Base-by-base conservation (phyloP, 2,888 invertebrate species). In the Trilocha varians region DNA sequence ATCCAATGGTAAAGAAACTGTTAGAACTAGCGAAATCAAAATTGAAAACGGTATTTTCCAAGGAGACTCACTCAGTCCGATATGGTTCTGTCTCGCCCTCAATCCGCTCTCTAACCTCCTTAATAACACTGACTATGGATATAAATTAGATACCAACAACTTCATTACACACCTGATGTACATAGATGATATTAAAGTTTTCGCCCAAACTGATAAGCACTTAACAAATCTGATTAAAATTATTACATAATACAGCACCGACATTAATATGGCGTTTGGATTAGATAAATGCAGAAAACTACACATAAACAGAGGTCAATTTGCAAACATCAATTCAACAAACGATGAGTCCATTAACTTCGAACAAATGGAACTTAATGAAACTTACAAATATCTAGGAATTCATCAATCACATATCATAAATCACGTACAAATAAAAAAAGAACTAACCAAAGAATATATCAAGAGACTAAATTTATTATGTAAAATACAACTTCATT, bases 51-150 rank as follows among this genome's bases (percentile, higher is more conserved):
- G 44, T 1, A 48, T 48, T 4, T 50, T 42, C 8, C 47, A 50
- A 13, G 48, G 45, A 6, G 45, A 48, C 17, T 38, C 50, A 5
- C 34, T 48, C 1, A 46, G 48, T 25, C 46, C 48, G 1, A 8
- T 50, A 3, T 49, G 47, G 47, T 50, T 50, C 5, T 46, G 47
- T 15, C 40, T 50, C 1, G 44, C 50, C 11, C 13, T 48, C 2
- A 47, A 48, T 6, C 43, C 48, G 2, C 25, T 48, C 2, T 48
- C 43, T 15, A 15, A 39, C 6, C 13, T 34, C 16, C 34, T 39
- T 3, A 3, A 32, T 8, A 25, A 9, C 6, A 8, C 2, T 8
- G 8, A 32, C 1, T 13, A 5, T n/a, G 38, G 38, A 32, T 38
- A 38, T 32, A 11, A 13, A 3, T 13, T 38, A 13, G 13, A 18